Evolutionary conservation across 92 coral and sea anemone genomes (phyloP), one percentile per base, ranked within the genome.

Genomic region (Epizoanthus illoricatus): DNA sequence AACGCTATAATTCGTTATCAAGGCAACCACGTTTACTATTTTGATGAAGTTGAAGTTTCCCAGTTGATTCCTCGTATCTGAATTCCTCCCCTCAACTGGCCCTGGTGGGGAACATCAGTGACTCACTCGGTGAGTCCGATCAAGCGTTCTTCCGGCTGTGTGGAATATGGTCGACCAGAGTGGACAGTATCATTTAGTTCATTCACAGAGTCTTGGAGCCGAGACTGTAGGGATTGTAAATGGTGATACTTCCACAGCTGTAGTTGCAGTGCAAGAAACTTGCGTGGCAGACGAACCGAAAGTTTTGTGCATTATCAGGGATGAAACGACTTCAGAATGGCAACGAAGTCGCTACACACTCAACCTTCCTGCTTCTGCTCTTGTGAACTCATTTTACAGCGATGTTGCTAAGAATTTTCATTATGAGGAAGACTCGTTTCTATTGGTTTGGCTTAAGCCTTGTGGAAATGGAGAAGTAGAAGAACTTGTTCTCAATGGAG

Each of bases 261-360:
- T 93, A 64, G 97, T 93, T 28, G 72, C 94, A 47, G 92, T 91
- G 2, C 85, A 91, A 52, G 85, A 85, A 83, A 52, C 80, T 61
- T 60, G 82, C 80, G 65, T 71, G 0, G 87, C 87, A 57, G 94
- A 93, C 9, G 97, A 91, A 81, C 91, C 97, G 61, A 82, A 78
- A 64, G 98, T 93, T 55, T 57, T 93, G 39, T 97, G 99, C 69
- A 88, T 97, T 71, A 85, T 97, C 19, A 89, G 89, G 57, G 99
- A 97, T 80, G 99, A 93, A 59, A 96, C 98, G 10, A 83, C 72
- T 5, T 42, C 80, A 3, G 98, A 97, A 59, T 92, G 97, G 98
- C 72, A 79, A 20, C 81, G 33, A 54, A 58, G 52, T 72, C 80
- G 74, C 21, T 84, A 80, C 40, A 84, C 92, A 0, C 86, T 93